Base-by-base conservation (phyloP, 2,113 vertebrate species). In the Scortum barcoo region DNA sequence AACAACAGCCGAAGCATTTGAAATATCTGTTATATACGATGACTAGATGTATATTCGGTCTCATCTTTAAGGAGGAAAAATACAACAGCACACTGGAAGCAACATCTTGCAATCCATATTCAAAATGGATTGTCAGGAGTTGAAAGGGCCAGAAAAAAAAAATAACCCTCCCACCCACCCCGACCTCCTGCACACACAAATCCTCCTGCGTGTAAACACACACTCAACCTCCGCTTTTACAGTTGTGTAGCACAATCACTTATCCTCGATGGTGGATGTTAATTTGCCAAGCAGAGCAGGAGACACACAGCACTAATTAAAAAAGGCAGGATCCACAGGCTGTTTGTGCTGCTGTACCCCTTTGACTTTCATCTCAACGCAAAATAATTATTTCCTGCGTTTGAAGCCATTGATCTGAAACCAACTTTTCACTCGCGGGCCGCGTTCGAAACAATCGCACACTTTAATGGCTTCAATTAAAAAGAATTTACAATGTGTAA, bases 351-450 rank as follows among this genome's bases (percentile, higher is more conserved):
- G 65, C 73, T 61, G 65, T 51, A 84, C 38, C 73, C 78, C 5
- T n/a, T n/a, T n/a, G 20, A 90, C 87, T 93, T 91, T 93, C 86
- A 93, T 89, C 79, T 88, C 81, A 0, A 62, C n/a, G 75, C 72
- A 56, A 88, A 91, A 92, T 90, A 88, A 94, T 93, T 86, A 91
- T 88, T 92, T 89, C 82, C 81, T 17, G 62, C 28, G 60, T 91
- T 86, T 82, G 79, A 86, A 89, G 88, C 56, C 83, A 88, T 80
- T 83, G 93, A 93, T 93, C 78, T 89, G 84, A 89, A 92, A 87
- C 81, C 76, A 58, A 81, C n/a, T n/a, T n/a, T n/a, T n/a, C 78
- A 79, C 63, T 80, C 1, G 22, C 17, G 11, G 78, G 75, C 70
- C 10, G n/a, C 70, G 44, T 77, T 38, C 2, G 7, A 72, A 88